These are phyloP conservation scores for Mobula hypostoma DNA, from an alignment of 2,113 vertebrate species.

Conservation along the genomic window DNA sequence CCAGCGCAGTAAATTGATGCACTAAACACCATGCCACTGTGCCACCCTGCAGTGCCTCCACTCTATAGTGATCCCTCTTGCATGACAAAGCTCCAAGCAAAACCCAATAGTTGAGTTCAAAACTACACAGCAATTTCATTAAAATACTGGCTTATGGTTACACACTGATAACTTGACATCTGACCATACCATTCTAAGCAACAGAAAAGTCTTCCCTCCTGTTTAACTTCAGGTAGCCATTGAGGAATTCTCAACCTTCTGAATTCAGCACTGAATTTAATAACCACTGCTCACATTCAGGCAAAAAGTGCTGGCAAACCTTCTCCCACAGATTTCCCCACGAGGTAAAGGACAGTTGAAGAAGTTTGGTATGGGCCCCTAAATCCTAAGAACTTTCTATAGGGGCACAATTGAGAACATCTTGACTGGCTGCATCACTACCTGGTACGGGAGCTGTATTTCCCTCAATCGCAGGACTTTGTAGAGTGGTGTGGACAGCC, in stretches of 20 bases:
- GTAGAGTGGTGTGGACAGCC: too few relatives aligned
- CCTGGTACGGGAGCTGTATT: too few relatives aligned
- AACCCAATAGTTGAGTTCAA: background rate
- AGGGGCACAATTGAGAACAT: too few relatives aligned
- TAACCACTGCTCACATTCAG: background rate
- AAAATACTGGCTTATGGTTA: background rate
- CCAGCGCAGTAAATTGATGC: too few relatives aligned
- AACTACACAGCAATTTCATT: background rate
- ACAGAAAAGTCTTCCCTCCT: background rate
- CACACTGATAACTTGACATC: background rate
- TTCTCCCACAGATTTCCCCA: background rate
- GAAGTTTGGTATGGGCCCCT: too few relatives aligned
- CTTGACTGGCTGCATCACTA: too few relatives aligned
- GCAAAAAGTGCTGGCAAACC: background rate
- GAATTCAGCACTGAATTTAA: background rate
- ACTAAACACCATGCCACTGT: too few relatives aligned
- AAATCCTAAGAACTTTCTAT: too few relatives aligned
- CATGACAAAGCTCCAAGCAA: background rate
- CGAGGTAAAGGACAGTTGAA: background rate
- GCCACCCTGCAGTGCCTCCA: background rate
- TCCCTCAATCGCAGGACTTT: too few relatives aligned
- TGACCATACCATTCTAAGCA: background rate
- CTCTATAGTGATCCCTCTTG: background rate
- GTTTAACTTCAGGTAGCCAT: background rate
- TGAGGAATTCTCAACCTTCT: background rate